A percentile compares a stretch with the other conserved stretches of the same genome.
These are phyloP conservation scores for Gonocerus acuteangulatus DNA, from an alignment of 2,888 invertebrate species.

Conservation along the genomic window DNA sequence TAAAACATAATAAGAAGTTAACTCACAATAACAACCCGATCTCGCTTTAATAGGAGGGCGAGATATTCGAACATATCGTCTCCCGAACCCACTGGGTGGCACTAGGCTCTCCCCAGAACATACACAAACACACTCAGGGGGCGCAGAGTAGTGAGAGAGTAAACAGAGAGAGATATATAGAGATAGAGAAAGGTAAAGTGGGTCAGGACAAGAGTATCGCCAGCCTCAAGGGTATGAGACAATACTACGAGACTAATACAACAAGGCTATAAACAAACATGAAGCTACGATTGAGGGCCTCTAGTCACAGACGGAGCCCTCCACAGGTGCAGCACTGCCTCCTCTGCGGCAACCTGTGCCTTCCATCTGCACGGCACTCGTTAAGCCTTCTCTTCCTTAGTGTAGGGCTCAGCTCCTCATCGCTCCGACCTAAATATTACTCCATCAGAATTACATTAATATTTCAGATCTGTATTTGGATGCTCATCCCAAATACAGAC, in stretches of 20 bases:
- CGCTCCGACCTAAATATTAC: conserved; percentile 2
- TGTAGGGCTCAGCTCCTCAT: conserved; percentile 19
- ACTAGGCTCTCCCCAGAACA: not conserved
- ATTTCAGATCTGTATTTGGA: too few species aligned
- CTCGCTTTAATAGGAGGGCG: too few species aligned
- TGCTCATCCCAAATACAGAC: too few species aligned
- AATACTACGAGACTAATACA: conserved; percentile 23
- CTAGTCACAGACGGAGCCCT: conserved; percentile 25
- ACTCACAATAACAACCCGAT: too few species aligned
- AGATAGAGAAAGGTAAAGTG: too few species aligned
- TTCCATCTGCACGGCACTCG: conserved; percentile 23
- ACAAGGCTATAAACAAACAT: conserved; percentile 4
- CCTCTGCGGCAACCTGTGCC: conserved; percentile 20
- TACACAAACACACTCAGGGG: not conserved
- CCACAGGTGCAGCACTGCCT: conserved; percentile 25
- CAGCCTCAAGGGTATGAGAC: conserved; percentile 18
- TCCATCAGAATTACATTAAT: too few species aligned
- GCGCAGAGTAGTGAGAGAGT: too few species aligned
- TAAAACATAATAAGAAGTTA: too few species aligned
- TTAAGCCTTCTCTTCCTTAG: conserved; percentile 32
- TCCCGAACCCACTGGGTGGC: not conserved
- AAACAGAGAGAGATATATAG: too few species aligned
- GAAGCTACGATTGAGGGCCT: conserved; percentile 13
- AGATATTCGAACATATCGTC: too few species aligned
- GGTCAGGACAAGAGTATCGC: conserved; percentile 24